These are phyloP conservation scores for Crotalus helleri DNA, from an alignment of 2,113 vertebrate species.

Conservation along the genomic window DNA sequence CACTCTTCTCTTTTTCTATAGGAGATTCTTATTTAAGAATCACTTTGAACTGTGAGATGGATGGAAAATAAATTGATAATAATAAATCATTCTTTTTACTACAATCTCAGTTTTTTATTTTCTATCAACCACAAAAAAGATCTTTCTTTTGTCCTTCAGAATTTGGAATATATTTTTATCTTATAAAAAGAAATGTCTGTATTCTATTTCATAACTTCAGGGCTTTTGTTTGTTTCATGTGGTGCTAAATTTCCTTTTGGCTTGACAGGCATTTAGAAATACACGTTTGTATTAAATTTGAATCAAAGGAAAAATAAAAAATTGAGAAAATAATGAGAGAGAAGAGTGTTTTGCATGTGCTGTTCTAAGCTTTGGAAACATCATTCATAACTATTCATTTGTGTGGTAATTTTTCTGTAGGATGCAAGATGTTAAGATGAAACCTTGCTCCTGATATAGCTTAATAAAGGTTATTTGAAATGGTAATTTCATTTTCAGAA, in stretches of 20 bases:
- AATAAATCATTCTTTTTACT: background rate
- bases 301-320: background rate
- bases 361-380: constrained; percentile 38
- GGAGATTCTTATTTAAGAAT: background rate
- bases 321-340: background rate
- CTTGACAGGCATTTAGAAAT: background rate
- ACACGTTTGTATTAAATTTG: background rate
- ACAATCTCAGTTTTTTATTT: background rate
- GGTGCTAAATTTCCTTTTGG: background rate
- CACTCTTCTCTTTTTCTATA: background rate
- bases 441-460: constrained; percentile 6
- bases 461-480: constrained; percentile 55
- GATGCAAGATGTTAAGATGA: background rate
- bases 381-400: constrained; percentile 32
- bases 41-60: too few species aligned
- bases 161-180: background rate
- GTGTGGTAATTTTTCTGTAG: background rate
- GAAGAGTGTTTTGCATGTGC: background rate
- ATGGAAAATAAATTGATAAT: too few species aligned
- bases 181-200: background rate
- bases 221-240: constrained; percentile 1
- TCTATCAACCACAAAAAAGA: background rate
- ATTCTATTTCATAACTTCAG: background rate
- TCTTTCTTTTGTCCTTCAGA: background rate
- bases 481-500: constrained; percentile 55